Conservation (phyloP, 2,113 vertebrate genomes). For the Rostratula benghalensis region DNA sequence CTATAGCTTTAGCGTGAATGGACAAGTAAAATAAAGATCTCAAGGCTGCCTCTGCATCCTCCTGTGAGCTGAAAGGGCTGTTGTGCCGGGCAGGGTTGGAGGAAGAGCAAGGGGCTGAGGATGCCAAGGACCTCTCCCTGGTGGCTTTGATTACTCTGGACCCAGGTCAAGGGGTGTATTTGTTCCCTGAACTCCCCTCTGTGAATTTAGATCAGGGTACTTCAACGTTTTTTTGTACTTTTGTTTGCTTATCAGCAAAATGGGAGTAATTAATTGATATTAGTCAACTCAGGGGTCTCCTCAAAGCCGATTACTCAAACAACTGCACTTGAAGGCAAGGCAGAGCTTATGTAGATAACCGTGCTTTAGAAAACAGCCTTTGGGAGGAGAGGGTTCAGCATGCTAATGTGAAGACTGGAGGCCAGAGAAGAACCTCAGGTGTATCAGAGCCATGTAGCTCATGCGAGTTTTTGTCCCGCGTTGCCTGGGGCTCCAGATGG, state of each 20-base stretch:
- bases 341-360: background rate
- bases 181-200: background rate
- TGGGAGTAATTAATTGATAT: slow-evolving; percentile 5
- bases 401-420: background rate
- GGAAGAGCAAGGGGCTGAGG: background rate
- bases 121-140: background rate
- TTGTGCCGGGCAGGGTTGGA: background rate
- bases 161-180: background rate
- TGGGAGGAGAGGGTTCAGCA: background rate
- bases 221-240: background rate
- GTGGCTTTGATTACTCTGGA: background rate
- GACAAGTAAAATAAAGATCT: background rate
- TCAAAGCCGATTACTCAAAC: background rate
- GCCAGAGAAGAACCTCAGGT: background rate
- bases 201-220: background rate
- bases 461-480: background rate
- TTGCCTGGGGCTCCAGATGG: background rate
- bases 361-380: background rate
- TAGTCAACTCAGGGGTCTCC: background rate
- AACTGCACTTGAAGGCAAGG: background rate
- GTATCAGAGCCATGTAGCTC: background rate
- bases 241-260: slow-evolving; percentile 20
- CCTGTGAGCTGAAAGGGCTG: background rate
- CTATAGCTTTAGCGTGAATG: background rate
- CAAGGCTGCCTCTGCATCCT: background rate